Evolutionary conservation across 2,888 invertebrate species (phyloP), one percentile per base, ranked within the genome.

Genomic region (Epinotia demarniana): DNA sequence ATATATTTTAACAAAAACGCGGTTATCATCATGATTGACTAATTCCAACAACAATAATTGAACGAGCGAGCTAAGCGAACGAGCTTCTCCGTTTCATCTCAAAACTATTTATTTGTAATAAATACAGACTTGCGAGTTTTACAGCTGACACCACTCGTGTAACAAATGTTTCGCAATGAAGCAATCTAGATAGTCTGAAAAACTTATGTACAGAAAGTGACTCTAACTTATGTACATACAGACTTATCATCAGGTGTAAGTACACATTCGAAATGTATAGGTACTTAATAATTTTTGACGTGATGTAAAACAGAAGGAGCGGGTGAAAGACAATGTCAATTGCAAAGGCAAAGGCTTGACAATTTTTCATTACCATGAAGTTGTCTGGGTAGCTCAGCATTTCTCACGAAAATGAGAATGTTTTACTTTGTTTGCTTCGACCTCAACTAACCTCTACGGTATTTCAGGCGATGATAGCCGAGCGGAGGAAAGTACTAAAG

Each of bases 391-490:
- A 39, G 62, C 46, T 19, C 33, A 19, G 39, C 64, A 58, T 68
- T 49, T 19, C 62, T 69, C 43, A 13, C 23, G 43, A 57, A 69
- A 69, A 57, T 74, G 33, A n/a, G 27, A 72, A 43, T 12, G 16
- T 72, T 64, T 61, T 70, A 63, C 55, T 46, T 73, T 61, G 69
- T 69, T 74, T 57, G 55, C 62, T 57, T 57, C 69, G 55, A 75
- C 74, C 74, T 70, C n/a, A 58, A 57, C 49, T 64, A 64, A 75
- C 64, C 69, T 75, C 69, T 60, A 58, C 64, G 43, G 61, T 33
- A 27, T 60, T 60, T 49, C 49, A 61, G 23, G 27, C 69, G 6
- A 57, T 46, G 33, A 49, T 57, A 55, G 55, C 67, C 18, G 39
- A 33, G 55, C 67, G 18, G 39, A 33, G 39, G 55, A 68, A 58